phyloP scores from a whole-genome alignment of 2,113 vertebrate genomes.

The Chauna torquata region DNA sequence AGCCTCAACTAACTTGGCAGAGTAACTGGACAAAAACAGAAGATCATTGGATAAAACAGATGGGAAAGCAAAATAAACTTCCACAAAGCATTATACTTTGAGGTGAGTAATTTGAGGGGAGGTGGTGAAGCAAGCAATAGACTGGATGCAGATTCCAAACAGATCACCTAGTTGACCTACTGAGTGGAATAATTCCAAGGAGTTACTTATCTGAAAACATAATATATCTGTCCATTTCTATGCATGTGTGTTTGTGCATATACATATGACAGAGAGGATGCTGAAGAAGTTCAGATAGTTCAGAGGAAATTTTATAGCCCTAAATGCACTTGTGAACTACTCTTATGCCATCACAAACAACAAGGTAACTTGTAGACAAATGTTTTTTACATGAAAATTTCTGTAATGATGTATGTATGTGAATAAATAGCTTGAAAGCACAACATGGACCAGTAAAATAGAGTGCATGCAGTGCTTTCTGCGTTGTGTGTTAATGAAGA shows the following conservation, averaged over 20 bases:
- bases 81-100: neutral
- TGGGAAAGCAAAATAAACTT: neutral
- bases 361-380: neutral
- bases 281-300: neutral
- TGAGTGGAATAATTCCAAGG: neutral
- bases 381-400: neutral
- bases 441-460: neutral
- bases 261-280: neutral
- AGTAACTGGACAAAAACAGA: neutral
- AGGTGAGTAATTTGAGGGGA: neutral
- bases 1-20: neutral
- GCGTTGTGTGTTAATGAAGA: neutral
- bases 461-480: neutral
- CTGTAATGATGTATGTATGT: accelerated
- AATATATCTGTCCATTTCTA: neutral
- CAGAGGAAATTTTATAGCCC: neutral
- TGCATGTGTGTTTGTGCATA: neutral
- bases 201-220: neutral
- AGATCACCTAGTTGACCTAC: neutral
- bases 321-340: neutral
- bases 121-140: neutral
- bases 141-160: neutral
- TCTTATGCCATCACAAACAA: neutral
- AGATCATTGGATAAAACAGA: neutral
- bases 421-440: neutral